phyloP scores from a whole-genome alignment of 2,797 vertebrate genomes.

The Leptodactylus fallax region DNA sequence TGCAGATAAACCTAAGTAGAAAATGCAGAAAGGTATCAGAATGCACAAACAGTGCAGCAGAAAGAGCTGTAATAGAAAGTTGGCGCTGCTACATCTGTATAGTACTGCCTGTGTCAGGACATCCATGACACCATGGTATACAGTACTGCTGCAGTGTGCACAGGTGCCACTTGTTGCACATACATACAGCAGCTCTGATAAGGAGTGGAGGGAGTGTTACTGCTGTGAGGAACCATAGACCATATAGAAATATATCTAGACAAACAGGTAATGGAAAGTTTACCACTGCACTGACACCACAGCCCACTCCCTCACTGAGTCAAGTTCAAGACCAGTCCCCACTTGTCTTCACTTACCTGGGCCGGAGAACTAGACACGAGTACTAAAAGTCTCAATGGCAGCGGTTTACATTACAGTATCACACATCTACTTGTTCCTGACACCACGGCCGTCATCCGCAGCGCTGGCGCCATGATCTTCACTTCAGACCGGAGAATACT shows the following conservation, averaged over 20 bases:
- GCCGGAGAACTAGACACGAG: background rate
- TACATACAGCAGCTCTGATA: background rate
- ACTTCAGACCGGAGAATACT: slow-evolving; percentile 59
- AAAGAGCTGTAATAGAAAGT: too few relatives aligned
- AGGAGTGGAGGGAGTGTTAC: background rate
- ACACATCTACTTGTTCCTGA: background rate
- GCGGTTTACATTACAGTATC: background rate
- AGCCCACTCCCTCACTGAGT: background rate
- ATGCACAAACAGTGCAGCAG: too few relatives aligned
- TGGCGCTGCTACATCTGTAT: background rate
- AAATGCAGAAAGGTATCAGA: too few relatives aligned
- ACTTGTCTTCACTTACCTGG: slow-evolving; percentile 26
- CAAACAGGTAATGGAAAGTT: background rate
- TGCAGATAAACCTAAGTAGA: background rate
- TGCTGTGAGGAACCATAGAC: background rate
- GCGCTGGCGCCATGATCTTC: slow-evolving; percentile 55
- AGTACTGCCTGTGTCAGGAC: too few relatives aligned
- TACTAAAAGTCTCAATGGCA: background rate
- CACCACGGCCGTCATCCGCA: slow-evolving; percentile 25
- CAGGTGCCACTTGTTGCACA: slow-evolving; percentile 41
- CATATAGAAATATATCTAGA: too few relatives aligned
- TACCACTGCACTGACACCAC: background rate
- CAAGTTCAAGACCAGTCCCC: background rate
- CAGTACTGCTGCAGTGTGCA: background rate
- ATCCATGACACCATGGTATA: background rate